phyloP scores from a whole-genome alignment of 2,797 vertebrate species.

The Syngnathus acus region DNA sequence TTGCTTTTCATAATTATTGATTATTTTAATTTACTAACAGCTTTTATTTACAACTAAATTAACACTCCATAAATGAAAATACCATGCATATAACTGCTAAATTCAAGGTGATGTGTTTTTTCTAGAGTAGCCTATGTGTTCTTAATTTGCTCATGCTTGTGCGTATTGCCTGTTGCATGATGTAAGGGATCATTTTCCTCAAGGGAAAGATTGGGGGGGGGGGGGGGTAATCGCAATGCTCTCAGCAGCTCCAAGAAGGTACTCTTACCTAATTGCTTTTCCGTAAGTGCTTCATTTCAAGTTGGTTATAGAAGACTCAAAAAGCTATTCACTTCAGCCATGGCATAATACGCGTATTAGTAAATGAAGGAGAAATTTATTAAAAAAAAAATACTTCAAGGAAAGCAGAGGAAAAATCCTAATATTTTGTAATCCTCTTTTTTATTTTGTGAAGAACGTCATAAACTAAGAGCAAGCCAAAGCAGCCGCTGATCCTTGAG shows the following conservation, averaged over 20 bases:
- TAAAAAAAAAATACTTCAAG: neutral
- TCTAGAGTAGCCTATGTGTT: slow-evolving; percentile 16
- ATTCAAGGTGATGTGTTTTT: slow-evolving; percentile 18
- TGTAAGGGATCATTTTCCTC: slow-evolving; percentile 19
- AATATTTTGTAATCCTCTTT: neutral
- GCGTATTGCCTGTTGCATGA: slow-evolving; percentile 23
- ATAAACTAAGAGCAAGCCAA: neutral
- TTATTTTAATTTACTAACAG: slow-evolving; percentile 9
- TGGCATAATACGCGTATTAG: neutral
- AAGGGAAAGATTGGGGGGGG: slow-evolving; percentile 12
- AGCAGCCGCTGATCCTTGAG: neutral
- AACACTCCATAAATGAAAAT: neutral
- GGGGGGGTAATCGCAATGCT: slow-evolving; percentile 16
- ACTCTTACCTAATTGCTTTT: slow-evolving; percentile 3
- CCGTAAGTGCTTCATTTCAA: slow-evolving; percentile 1
- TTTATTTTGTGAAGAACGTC: neutral
- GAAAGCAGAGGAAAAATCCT: neutral
- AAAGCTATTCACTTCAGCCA: neutral
- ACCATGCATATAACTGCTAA: neutral
- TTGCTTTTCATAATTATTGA: slow-evolving; percentile 38
- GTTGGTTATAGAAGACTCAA: neutral
- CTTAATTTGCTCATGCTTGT: slow-evolving; percentile 14
- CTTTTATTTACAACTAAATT: neutral
- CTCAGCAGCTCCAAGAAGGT: slow-evolving; percentile 18
- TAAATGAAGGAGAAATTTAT: neutral